phyloP scores from a whole-genome alignment of 2,113 vertebrate genomes.

The Pao palembangensis region DNA sequence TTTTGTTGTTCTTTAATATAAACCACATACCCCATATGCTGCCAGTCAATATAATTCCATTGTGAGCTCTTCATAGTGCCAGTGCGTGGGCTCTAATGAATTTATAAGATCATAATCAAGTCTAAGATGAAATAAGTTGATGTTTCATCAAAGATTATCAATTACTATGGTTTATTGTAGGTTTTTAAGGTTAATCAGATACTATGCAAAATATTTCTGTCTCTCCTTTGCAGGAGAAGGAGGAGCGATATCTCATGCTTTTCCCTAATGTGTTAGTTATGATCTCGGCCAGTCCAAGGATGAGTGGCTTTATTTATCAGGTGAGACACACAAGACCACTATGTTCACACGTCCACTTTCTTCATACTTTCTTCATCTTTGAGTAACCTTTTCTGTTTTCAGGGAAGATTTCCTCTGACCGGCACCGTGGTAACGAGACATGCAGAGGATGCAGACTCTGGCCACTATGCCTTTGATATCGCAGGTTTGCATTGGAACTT shows the following conservation, averaged over 20 bases:
- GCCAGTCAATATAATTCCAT: too few species aligned
- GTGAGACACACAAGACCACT: conserved; percentile 52
- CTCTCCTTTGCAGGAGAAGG: conserved; percentile 82
- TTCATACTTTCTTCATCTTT: conserved; percentile 1
- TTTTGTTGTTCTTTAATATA: too few species aligned
- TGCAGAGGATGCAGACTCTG: conserved; percentile 83
- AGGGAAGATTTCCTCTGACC: conserved; percentile 84
- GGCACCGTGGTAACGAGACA: conserved; percentile 84
- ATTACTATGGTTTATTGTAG: too few species aligned
- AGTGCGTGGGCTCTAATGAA: too few species aligned
- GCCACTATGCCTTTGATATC: conserved; percentile 87
- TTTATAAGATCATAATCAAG: too few species aligned
- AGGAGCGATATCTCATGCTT: conserved; percentile 92
- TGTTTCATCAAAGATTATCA: too few species aligned
- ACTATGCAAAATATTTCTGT: not conserved
- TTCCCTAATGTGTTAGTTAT: conserved; percentile 87
- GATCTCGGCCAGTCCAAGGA: conserved; percentile 92
- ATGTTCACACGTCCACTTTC: not conserved
- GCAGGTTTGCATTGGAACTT: conserved; percentile 78
- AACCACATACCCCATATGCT: too few species aligned
- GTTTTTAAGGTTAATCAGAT: not conserved
- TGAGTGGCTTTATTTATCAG: conserved; percentile 99
- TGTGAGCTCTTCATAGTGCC: too few species aligned
- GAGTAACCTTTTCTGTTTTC: not conserved
- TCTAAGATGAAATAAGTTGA: too few species aligned